A percentile compares a stretch with the other conserved stretches of the same genome.
Evolutionary conservation across 2,888 invertebrate species (phyloP).

Genomic region (Trichopoda pennipes): DNA sequence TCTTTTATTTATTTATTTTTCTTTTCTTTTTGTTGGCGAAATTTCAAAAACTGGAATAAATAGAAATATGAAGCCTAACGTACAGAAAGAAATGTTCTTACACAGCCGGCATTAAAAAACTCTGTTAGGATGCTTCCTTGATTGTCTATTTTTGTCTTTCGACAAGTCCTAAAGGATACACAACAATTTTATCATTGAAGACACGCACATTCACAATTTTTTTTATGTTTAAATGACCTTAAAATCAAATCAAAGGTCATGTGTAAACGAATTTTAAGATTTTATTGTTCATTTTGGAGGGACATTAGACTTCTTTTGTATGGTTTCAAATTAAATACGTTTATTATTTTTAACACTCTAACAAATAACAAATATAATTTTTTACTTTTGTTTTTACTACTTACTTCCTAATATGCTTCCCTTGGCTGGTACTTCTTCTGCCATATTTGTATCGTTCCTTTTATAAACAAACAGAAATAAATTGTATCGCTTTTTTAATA

Average conservation of each 20-base stretch:
- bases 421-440: constrained; percentile 83
- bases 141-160: neutral
- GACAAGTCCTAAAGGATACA: constrained; percentile 46
- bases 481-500: constrained; percentile 14
- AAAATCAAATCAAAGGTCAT: constrained; percentile 52
- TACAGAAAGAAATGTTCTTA: neutral
- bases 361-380: neutral
- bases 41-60: neutral
- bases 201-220: neutral
- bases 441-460: constrained; percentile 71
- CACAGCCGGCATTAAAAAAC: neutral
- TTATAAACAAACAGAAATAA: constrained; percentile 12
- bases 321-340: neutral
- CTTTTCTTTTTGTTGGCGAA: no score
- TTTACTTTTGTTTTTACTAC: constrained; percentile 74
- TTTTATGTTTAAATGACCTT: constrained; percentile 49
- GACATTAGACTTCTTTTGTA: neutral
- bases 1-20: no score
- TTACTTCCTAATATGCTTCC: constrained; percentile 84
- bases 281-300: neutral
- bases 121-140: no score
- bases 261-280: neutral
- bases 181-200: neutral
- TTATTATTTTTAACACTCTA: neutral
- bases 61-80: constrained; percentile 12